Evolutionary conservation across 1,140 invertebrate species (phyloP).

Genomic region (Arctopsyche grandis): DNA sequence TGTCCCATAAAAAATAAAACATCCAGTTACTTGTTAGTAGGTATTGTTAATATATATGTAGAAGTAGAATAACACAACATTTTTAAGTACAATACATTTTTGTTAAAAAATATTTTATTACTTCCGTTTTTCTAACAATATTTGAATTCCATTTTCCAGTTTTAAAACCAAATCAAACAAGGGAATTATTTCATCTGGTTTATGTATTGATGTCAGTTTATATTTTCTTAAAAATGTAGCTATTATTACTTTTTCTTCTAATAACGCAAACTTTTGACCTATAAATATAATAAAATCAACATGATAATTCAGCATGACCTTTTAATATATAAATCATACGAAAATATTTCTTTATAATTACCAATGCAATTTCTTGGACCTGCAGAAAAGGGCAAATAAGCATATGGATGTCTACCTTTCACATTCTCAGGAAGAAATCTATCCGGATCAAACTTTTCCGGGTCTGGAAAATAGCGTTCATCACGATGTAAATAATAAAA

Average conservation of each 20-base stretch:
- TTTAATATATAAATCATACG: background rate
- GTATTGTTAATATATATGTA: too few species aligned
- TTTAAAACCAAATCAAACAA: conserved; percentile 35
- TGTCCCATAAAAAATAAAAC: too few species aligned
- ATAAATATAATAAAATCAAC: background rate
- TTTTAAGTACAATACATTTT: too few species aligned
- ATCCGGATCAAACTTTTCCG: conserved; percentile 78
- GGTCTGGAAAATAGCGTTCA: conserved; percentile 75
- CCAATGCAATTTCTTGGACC: conserved; percentile 65
- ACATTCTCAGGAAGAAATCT: conserved; percentile 71
- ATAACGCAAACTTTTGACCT: conserved; percentile 34
- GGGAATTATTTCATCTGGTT: background rate
- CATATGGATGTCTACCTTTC: conserved; percentile 61
- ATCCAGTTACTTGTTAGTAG: too few species aligned
- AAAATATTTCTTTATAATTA: conserved; percentile 61
- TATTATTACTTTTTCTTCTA: conserved; percentile 31
- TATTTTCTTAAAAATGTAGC: conserved; percentile 32
- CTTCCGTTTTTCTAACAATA: conserved; percentile 15
- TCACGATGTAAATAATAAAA: conserved; percentile 71
- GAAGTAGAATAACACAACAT: too few species aligned
- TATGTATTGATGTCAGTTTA: conserved; percentile 34
- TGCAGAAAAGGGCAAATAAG: conserved; percentile 66
- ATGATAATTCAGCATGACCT: background rate
- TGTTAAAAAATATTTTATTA: conserved; percentile 6
- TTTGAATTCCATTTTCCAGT: conserved; percentile 8